Evolutionary conservation across 92 coral and sea anemone genomes (phyloP).

Genomic region (Epizoanthus ramosus): DNA sequence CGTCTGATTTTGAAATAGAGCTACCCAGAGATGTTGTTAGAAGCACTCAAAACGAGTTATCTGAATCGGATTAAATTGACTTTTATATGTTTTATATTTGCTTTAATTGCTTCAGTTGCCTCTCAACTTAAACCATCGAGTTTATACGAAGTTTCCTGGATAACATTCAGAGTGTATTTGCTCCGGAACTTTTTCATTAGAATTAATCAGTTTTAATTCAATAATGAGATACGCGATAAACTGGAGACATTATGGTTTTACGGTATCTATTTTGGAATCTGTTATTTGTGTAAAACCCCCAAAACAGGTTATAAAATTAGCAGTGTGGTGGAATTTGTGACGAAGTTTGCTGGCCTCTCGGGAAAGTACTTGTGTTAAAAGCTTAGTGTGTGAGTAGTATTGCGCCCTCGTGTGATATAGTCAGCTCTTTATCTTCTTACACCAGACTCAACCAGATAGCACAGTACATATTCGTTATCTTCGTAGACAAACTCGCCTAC

Average conservation of each 20-base stretch:
- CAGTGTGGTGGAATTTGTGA: not conserved
- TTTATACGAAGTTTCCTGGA: not conserved
- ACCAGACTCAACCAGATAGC: not conserved
- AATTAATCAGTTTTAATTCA: constrained; percentile 16
- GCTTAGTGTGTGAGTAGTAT: not conserved
- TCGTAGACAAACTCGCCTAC: not conserved
- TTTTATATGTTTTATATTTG: not conserved
- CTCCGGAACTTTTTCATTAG: constrained; percentile 10
- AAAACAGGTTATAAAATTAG: not conserved
- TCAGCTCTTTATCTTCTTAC: not conserved
- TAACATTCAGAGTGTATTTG: not conserved
- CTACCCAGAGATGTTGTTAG: no score
- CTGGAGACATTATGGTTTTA: not conserved
- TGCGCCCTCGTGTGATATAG: not conserved
- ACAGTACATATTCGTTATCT: not conserved
- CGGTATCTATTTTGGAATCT: not conserved
- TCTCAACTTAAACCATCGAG: not conserved
- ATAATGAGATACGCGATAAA: not conserved
- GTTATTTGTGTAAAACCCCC: not conserved
- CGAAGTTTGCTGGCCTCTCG: not conserved
- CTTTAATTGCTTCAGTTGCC: not conserved
- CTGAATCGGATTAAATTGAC: constrained; percentile 20
- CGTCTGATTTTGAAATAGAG: no score
- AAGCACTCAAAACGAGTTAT: no score
- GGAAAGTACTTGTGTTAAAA: constrained; percentile 11